Base-by-base conservation (phyloP, 2,888 invertebrate genomes). In the Cyclophora punctaria region DNA sequence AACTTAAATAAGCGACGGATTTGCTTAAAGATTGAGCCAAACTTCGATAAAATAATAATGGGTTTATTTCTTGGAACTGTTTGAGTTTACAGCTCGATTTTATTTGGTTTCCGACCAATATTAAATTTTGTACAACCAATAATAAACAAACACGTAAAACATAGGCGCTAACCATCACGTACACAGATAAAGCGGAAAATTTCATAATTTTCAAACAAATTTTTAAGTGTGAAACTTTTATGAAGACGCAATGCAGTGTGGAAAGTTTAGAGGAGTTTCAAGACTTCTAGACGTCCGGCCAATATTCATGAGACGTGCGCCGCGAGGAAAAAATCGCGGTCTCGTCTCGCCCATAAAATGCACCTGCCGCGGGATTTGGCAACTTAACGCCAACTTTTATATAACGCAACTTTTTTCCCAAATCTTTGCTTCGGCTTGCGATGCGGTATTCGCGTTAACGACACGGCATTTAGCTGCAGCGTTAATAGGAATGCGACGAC, bases 351-450 rank as follows among this genome's bases (percentile, higher is more conserved):
- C 70, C 72, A 78, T 83, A 78, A 79, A 79, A 54, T 65, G 74
- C 83, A 83, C 80, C 80, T 82, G 83, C 57, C 70, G 59, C 66
- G 59, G 62, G 67, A 67, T 74, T 50, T 68, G 70, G 59, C 74
- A 66, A 70, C 66, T 74, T 75, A 62, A 72, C 79, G 71, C 71
- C 67, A 69, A 78, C 73, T 79, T 75, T 76, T 75, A 77, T 80
- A 78, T 78, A 69, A 78, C 72, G 64, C 71, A 76, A 77, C 69
- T 73, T 81, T 82, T 78, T 82, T 77, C 66, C 70, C 61, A 65
- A 71, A 63, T 61, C 66, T 64, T 59, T 52, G 53, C 55, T 58
- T 51, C 20, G 54, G 57, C 47, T 37, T 48, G 37, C 37, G 37
- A 4, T 51, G 52, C 42, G 47, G 47, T 5, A 34, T 7, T 62